Base-by-base conservation (phyloP, 2,113 vertebrate species). In the Ovis canadensis region DNA sequence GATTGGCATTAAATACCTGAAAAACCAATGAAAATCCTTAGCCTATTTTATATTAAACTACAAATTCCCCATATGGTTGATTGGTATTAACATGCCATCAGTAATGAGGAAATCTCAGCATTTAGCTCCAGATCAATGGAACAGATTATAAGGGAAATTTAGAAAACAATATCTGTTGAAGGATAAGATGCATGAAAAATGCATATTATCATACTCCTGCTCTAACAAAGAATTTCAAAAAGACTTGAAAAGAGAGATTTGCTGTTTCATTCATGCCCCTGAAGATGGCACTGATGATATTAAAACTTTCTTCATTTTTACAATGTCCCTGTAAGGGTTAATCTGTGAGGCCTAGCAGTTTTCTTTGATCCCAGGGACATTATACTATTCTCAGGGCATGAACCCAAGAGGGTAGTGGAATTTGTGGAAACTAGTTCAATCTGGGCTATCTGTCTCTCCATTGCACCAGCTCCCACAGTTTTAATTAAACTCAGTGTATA, bases 401-500 rank as follows among this genome's bases (percentile, higher is more conserved):
- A 96, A 27, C 40, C 27, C 27, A 87, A 74, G 27, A 88, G 45
- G 19, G 7, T 27, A 92, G 36, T 84, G 7, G 80, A 96, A 62
- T 96, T 95, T 94, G 16, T 85, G 60, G 40, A 97, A 96, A 94
- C 31, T 7, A 0, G 45, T 80, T 43, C 90, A 48, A 45, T 96
- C 88, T 95, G 88, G 31, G 84, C 96, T 97, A 94, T 96, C 92
- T 84, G 52, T 93, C 80, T 88, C 33, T 94, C n/a, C 27, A 92
- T 82, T 74, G 1, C 12, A 15, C 50, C 87, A 87, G 80, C 45
- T 93, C 21, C 80, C 88, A 96, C 62, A 50, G 25, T 97, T 95
- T 96, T 98, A 96, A 98, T 96, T 97, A 97, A 97, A 96, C 74
- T 94, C 87, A 27, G 74, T 60, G 21, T 95, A 90, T 74, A 90